Base-by-base conservation (phyloP, 2,113 vertebrate genomes). In the Ceuthmochares aereus region DNA sequence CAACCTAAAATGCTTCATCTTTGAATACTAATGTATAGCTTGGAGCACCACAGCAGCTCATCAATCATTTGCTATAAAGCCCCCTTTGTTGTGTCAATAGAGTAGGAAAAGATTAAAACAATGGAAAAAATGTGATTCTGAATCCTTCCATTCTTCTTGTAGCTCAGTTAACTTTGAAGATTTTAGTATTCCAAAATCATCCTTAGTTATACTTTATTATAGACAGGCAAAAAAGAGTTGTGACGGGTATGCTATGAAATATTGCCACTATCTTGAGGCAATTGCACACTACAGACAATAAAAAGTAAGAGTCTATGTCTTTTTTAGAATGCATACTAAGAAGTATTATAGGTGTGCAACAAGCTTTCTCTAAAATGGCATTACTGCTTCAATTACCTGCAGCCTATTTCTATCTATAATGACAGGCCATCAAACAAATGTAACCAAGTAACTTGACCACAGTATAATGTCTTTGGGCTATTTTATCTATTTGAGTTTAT, bases 11-110 rank as follows among this genome's bases (percentile, higher is more conserved):
- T 84, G 37, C 5, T 92, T 81, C 73, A n/a, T n/a, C n/a, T 95
- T 81, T 70, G 80, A 86, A 92, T 86, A 95, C 81, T 78, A 93
- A 87, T 75, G n/a, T 52, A 16, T 75, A 49, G 64, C 89, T 89
- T 74, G 34, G 47, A 91, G 86, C 69, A 27, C 12, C 80, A 52
- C 18, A 68, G 47, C 60, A 70, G 29, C 77, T 83, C 30, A 92
- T 59, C 80, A 25, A 76, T n/a, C 37, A 81, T 59, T 63, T 70
- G 12, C 72, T 91, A 55, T 69, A 68, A 80, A 77, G 68, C 5
- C 32, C 26, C 51, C 34, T 88, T 78, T 92, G 64, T 40, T 86
- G 54, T 90, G 80, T 89, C 80, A 81, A 26, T 51, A 78, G 56
- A 43, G 40, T 60, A 84, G 8, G 11, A 72, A 89, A 86, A 77